These are phyloP conservation scores for Anoura caudifer DNA, from an alignment of 2,113 vertebrate species.

Conservation along the genomic window DNA sequence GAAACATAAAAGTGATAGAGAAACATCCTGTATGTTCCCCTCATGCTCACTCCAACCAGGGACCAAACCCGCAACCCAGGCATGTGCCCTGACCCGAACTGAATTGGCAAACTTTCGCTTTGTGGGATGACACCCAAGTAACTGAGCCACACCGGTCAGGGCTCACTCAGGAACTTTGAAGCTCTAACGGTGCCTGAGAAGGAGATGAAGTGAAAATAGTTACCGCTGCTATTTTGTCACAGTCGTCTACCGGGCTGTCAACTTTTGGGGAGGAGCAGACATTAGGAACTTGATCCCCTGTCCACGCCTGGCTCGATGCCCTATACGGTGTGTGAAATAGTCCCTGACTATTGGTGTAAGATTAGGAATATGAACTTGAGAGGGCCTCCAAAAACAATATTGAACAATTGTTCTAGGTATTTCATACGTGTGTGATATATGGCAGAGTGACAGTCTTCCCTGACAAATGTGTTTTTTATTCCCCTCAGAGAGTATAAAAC, in stretches of 20 bases:
- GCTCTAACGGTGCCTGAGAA: not conserved
- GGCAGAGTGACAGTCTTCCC: not conserved
- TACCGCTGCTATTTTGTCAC: not conserved
- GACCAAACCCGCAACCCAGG: too few species aligned
- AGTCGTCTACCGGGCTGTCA: not conserved
- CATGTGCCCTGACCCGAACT: too few species aligned
- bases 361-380: not conserved
- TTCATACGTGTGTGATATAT: not conserved
- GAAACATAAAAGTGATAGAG: too few species aligned
- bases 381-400: not conserved
- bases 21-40: too few species aligned
- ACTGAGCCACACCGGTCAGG: too few species aligned
- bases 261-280: not conserved
- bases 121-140: too few species aligned
- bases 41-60: too few species aligned
- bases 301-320: not conserved
- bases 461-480: not conserved
- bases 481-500: not conserved
- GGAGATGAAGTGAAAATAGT: not conserved
- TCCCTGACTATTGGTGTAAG: not conserved
- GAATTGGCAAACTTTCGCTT: too few species aligned
- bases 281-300: too few species aligned
- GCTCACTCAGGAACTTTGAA: not conserved
- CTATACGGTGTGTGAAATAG: accelerated
- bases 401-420: not conserved